phyloP scores from a whole-genome alignment of 2,797 vertebrate species.

The Mus spretus region DNA sequence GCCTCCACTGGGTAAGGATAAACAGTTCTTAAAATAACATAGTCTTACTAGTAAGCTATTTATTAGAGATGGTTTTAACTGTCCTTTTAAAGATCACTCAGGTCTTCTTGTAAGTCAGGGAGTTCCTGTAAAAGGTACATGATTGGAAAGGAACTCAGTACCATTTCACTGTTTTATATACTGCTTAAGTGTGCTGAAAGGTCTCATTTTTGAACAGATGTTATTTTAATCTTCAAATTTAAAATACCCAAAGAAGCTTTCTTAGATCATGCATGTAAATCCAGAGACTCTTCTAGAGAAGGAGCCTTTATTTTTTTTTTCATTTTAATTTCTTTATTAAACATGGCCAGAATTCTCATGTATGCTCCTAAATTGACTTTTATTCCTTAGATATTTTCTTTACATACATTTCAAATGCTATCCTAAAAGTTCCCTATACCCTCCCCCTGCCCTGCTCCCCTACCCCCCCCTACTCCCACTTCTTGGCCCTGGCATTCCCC shows the following conservation, averaged over 20 bases:
- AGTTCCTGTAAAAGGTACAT: constrained; percentile 49
- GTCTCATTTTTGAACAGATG: constrained; percentile 1
- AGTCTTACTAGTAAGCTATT: constrained; percentile 62
- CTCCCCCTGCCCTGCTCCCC: too few species aligned
- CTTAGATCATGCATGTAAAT: constrained; percentile 20
- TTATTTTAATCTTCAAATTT: constrained; percentile 55
- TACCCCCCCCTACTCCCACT: too few species aligned
- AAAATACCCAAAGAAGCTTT: constrained; percentile 37
- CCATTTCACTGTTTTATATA: neutral
- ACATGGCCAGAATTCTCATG: too few species aligned
- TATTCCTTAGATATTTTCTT: too few species aligned
- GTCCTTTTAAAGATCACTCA: constrained; percentile 51
- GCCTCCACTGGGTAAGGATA: constrained; percentile 94
- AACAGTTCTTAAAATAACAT: constrained; percentile 67
- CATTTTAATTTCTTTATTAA: too few species aligned
- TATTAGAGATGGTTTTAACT: constrained; percentile 58
- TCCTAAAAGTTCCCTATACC: too few species aligned
- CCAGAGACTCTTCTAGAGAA: constrained; percentile 57
- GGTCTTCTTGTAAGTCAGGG: constrained; percentile 53
- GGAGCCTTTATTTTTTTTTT: neutral
- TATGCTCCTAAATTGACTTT: too few species aligned
- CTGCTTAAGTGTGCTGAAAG: constrained; percentile 9
- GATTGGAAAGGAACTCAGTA: constrained; percentile 45
- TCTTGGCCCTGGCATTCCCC: too few species aligned
- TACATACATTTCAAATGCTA: too few species aligned